Conservation (phyloP, 1,140 invertebrate genomes). For the Cecropterus lyciades region DNA sequence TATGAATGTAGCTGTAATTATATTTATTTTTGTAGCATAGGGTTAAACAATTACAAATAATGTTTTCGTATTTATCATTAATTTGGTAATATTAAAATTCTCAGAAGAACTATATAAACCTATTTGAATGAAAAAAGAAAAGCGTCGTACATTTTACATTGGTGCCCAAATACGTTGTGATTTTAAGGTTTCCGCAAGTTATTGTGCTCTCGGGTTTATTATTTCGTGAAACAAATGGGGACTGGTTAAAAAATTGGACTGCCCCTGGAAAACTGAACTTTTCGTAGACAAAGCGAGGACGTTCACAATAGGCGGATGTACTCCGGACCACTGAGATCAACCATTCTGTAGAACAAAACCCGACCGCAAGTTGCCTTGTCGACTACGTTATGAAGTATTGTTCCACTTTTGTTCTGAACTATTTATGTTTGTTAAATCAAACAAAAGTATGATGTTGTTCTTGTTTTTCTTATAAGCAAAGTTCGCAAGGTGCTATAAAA, state of each 20-base stretch:
- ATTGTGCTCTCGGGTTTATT: constrained; percentile 11
- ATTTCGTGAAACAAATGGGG: constrained; percentile 16
- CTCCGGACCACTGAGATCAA: constrained; percentile 47
- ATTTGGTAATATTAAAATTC: too few species aligned
- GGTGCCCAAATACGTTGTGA: constrained; percentile 13
- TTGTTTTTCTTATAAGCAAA: too few species aligned
- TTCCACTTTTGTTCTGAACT: constrained; percentile 14
- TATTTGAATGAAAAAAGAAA: neutral
- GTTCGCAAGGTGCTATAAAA: too few species aligned
- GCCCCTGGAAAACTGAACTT: constrained; percentile 48
- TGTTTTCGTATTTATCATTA: too few species aligned
- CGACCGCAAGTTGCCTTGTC: constrained; percentile 41
- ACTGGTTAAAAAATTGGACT: constrained; percentile 30
- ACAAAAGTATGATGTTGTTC: constrained; percentile 1
- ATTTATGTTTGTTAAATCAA: constrained; percentile 6
- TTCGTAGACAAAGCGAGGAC: constrained; percentile 47
- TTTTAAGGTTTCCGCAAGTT: constrained; percentile 12
- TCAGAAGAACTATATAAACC: too few species aligned
- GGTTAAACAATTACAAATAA: too few species aligned
- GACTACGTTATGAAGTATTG: constrained; percentile 34
- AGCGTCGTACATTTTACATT: constrained; percentile 2
- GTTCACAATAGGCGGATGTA: constrained; percentile 47
- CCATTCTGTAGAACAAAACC: constrained; percentile 53
- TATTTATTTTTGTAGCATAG: too few species aligned
- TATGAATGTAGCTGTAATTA: too few species aligned